These are phyloP conservation scores for Heliconius ethilla DNA, from an alignment of 2,888 invertebrate species.

Conservation along the genomic window DNA sequence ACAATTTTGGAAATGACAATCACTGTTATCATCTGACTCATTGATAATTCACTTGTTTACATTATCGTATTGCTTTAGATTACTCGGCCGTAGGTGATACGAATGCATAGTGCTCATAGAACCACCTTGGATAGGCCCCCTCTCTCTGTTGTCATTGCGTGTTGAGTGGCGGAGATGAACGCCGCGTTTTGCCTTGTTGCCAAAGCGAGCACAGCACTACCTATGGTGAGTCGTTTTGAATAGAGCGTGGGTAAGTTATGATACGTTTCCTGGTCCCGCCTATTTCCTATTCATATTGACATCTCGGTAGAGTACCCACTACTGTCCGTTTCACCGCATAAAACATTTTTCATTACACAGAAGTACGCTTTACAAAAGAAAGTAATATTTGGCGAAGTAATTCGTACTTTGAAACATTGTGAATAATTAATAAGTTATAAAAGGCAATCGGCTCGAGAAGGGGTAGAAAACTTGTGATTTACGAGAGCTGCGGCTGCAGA, in stretches of 20 bases:
- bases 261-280: conserved; percentile 30
- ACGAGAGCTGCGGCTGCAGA: conserved; percentile 9
- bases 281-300: conserved; percentile 21
- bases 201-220: neutral
- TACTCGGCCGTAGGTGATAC: neutral
- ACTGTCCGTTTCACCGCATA: neutral
- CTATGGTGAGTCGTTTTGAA: conserved; percentile 8
- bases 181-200: neutral
- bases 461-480: conserved; percentile 31
- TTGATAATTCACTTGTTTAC: neutral
- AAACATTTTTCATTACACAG: neutral
- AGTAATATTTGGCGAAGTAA: conserved; percentile 15
- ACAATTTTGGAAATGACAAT: neutral
- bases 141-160: neutral
- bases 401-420: conserved; percentile 24
- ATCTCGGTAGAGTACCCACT: neutral
- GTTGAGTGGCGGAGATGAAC: neutral
- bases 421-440: conserved; percentile 31
- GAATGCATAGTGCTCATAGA: no score
- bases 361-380: neutral
- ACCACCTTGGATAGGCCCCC: no score
- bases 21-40: neutral
- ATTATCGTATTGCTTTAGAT: neutral
- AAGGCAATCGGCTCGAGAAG: conserved; percentile 25
- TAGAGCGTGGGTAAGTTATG: conserved; percentile 33